Conservation (phyloP, 2,888 invertebrate species). For the Leptodirus hochenwartii region DNA sequence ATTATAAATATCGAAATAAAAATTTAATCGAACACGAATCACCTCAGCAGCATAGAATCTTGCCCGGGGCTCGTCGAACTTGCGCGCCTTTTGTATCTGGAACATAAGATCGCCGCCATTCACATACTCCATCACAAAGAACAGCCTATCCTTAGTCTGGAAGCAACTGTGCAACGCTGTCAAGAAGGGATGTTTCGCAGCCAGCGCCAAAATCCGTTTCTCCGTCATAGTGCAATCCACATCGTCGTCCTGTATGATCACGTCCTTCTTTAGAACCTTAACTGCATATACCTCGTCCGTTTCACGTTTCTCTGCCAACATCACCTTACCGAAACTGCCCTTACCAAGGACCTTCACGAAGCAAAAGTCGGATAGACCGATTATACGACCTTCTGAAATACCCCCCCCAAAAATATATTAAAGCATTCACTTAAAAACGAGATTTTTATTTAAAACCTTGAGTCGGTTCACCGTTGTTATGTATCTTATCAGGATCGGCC, state of each 20-base stretch:
- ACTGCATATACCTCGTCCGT: constrained; percentile 82
- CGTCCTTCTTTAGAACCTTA: constrained; percentile 90
- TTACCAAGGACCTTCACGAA: constrained; percentile 98
- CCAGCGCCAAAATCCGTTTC: constrained; percentile 87
- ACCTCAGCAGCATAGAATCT: constrained; percentile 97
- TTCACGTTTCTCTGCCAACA: constrained; percentile 88
- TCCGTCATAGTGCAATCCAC: constrained; percentile 99
- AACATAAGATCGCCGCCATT: constrained; percentile 98
- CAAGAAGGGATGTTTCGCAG: constrained; percentile 96
- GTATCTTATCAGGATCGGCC: constrained; percentile 25
- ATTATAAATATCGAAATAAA: too few species aligned
- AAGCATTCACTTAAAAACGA: not conserved
- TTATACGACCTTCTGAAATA: constrained; percentile 27
- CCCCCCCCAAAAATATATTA: not conserved
- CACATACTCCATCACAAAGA: constrained; percentile 99
- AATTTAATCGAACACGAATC: too few species aligned
- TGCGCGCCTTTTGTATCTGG: constrained; percentile 95
- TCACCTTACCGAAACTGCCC: constrained; percentile 98
- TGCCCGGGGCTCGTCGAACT: constrained; percentile 92
- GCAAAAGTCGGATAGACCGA: constrained; percentile 73
- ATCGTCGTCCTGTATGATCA: constrained; percentile 96
- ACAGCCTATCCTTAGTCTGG: constrained; percentile 76
- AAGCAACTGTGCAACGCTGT: constrained; percentile 95
- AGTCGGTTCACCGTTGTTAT: constrained; percentile 18
- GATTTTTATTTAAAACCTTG: constrained; percentile 7